Evolutionary conservation across 2,888 invertebrate genomes (phyloP), one percentile per base, ranked within the genome.

Genomic region (Polyommatus iphigenia): DNA sequence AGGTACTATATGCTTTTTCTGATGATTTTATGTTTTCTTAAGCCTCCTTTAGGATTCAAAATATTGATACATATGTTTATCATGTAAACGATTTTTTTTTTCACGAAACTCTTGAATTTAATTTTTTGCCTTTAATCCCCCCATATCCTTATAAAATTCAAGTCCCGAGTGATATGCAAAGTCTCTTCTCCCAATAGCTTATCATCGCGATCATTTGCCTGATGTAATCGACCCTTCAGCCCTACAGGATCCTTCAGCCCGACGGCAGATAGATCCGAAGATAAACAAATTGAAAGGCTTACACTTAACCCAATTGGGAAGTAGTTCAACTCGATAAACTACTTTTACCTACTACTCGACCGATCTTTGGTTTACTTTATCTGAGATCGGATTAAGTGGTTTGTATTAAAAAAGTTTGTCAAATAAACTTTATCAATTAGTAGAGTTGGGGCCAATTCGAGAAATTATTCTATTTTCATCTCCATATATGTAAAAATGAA

Each of bases 271-370:
- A 73, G 24, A 46, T 75, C 13, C 20, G 46, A 73, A 73, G 73
- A 73, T 54, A 75, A 54, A 75, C 54, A 75, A 75, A 75, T 75
- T 75, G 75, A 75, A 75, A 54, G 75, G 54, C 75, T 46, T 46
- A 73, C 54, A 50, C 75, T 75, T 75, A 75, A 75, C 75, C 75
- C 75, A 75, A 75, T 75, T 75, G 46, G 24, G 50, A 75, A 75
- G 24, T 75, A 75, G 75, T 50, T 75, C 75, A 29, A 50, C 75
- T 54, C 13, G 75, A 75, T 75, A 50, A 75, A 46, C 41, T 72
- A 41, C n/a, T 72, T 72, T 72, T 72, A n/a, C n/a, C n/a, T n/a
- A n/a, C n/a, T n/a, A 41, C 72, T 41, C 41, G 18, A 41, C 72
- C 29, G 29, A 72, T 72, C 72, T 72, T n/a, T 20, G 72, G 20